These are phyloP conservation scores for Portunus trituberculatus DNA, from an alignment of 1,140 invertebrate species.

Conservation along the genomic window DNA sequence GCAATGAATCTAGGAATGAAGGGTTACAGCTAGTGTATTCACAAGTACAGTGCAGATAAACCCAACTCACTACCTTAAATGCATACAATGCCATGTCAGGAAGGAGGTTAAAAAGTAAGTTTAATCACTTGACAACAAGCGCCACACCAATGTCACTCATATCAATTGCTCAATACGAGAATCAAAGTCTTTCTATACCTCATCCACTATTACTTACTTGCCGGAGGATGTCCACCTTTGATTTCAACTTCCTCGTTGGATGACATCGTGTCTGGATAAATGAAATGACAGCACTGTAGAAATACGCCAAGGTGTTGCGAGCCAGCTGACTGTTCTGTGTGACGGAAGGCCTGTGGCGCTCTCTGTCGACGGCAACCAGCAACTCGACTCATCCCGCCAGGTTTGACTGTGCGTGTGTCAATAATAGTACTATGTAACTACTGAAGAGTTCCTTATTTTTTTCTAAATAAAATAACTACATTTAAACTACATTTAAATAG, in stretches of 20 bases:
- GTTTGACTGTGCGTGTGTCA: not conserved
- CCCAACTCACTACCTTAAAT: not conserved
- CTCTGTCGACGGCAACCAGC: not conserved
- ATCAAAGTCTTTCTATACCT: not conserved
- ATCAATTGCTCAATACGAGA: not conserved
- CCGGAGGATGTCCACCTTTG: slow-evolving; percentile 65
- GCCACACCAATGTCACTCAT: no score
- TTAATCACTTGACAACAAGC: no score
- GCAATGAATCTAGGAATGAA: not conserved
- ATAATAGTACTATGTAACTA: no score
- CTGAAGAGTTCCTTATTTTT: no score
- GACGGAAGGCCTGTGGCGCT: not conserved
- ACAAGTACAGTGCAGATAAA: not conserved
- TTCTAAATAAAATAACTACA: no score
- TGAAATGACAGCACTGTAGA: not conserved
- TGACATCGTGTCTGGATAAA: slow-evolving; percentile 50
- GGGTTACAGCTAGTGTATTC: not conserved
- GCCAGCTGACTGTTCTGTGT: not conserved
- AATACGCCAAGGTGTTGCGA: not conserved
- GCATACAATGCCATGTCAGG: not conserved
- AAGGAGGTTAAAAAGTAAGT: not conserved
- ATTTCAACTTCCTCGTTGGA: slow-evolving; percentile 65
- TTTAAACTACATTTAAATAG: no score
- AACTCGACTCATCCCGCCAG: not conserved
- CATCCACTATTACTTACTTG: slow-evolving; percentile 42